Conservation (phyloP, 2,113 vertebrate genomes). For the Bubalus kerabau region DNA sequence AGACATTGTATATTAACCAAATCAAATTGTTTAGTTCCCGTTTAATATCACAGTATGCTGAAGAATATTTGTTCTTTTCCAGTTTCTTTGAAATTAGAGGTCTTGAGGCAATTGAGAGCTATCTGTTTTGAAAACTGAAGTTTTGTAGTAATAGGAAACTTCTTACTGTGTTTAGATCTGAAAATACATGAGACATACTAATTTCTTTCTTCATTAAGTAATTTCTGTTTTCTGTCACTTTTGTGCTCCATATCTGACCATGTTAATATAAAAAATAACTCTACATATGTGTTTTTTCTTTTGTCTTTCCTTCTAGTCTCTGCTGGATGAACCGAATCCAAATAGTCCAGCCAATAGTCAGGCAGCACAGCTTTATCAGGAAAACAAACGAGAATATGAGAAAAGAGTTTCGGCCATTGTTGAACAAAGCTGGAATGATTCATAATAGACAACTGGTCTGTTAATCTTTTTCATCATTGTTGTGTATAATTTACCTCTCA, state of each 20-base stretch:
- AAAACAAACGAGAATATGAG: slow-evolving; percentile 98
- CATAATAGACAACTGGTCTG: slow-evolving; percentile 83
- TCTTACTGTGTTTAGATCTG: slow-evolving; percentile 12
- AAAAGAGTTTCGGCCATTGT: slow-evolving; percentile 99
- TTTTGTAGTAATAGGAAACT: neutral
- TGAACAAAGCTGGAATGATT: slow-evolving; percentile 99
- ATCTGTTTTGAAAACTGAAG: neutral
- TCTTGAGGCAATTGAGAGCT: neutral
- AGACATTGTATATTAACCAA: neutral
- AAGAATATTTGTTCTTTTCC: neutral
- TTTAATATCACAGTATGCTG: neutral
- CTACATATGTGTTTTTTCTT: neutral
- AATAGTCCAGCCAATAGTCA: slow-evolving; percentile 99
- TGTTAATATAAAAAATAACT: neutral
- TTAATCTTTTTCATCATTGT: slow-evolving; percentile 77
- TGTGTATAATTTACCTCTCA: slow-evolving; percentile 80
- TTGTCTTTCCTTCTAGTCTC: slow-evolving; percentile 82
- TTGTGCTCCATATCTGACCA: neutral
- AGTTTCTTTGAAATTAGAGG: neutral
- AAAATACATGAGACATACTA: neutral
- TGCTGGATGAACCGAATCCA: slow-evolving; percentile 98
- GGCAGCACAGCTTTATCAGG: slow-evolving; percentile 98
- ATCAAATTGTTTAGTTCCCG: neutral
- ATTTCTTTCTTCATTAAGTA: neutral
- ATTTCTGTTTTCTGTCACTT: neutral